Conservation (phyloP, 2,888 invertebrate species). For the Lasioglossum malachurum region DNA sequence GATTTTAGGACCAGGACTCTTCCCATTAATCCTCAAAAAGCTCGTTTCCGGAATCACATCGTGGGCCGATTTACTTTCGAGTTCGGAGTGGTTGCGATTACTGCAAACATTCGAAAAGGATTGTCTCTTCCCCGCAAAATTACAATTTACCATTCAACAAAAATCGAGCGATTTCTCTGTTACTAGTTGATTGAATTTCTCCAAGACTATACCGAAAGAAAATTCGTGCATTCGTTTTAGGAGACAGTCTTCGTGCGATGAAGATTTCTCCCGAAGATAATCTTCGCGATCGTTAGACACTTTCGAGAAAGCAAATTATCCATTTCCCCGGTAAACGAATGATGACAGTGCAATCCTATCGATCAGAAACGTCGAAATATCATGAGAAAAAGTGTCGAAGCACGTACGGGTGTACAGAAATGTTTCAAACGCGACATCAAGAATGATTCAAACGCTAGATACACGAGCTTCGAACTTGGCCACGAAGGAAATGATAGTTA, state of each 20-base stretch:
- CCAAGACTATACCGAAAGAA: too few relatives aligned
- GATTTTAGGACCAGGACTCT: slow-evolving; percentile 77
- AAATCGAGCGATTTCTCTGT: not conserved
- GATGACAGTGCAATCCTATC: not conserved
- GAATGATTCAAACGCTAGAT: not conserved
- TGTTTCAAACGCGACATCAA: not conserved
- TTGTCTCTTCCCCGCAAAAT: not conserved
- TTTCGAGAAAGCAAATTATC: not conserved
- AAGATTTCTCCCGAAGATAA: not conserved
- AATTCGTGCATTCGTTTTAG: not conserved
- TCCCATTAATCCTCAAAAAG: slow-evolving; percentile 72
- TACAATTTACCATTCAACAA: not conserved
- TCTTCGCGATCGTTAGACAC: not conserved
- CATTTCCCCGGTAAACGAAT: not conserved
- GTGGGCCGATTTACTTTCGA: slow-evolving; percentile 9
- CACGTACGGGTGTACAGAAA: not conserved
- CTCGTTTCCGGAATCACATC: slow-evolving; percentile 1
- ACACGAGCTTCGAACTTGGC: slow-evolving; percentile 23
- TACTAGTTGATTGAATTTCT: not conserved
- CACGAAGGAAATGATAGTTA: slow-evolving; percentile 17
- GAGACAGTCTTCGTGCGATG: not conserved
- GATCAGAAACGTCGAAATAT: not conserved
- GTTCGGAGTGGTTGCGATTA: slow-evolving; percentile 15
- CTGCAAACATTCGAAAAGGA: slow-evolving; percentile 41
- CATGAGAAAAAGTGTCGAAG: not conserved